A percentile compares a stretch with the other conserved stretches of the same genome.
These are phyloP conservation scores for Batillaria attramentaria DNA, from an alignment of 1,140 invertebrate genomes.

Conservation along the genomic window DNA sequence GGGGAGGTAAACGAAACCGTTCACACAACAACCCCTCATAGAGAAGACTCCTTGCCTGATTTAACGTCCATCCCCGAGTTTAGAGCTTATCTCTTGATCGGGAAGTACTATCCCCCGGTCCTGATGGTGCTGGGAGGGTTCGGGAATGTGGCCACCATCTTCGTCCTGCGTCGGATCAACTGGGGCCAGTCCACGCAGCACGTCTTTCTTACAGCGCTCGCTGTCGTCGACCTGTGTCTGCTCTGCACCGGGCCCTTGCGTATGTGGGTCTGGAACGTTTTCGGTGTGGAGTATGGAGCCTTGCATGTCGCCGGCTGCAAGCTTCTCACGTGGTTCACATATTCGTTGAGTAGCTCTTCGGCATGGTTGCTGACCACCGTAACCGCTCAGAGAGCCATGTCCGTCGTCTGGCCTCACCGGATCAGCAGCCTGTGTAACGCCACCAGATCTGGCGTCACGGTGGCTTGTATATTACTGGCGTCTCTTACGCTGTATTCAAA, in stretches of 20 bases:
- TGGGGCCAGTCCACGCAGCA: neutral
- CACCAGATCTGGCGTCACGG: too few species aligned
- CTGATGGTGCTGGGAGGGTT: constrained; percentile 1
- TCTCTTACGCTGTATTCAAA: too few species aligned
- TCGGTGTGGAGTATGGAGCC: neutral
- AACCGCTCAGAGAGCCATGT: neutral
- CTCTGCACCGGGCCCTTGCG: neutral
- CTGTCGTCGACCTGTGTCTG: neutral
- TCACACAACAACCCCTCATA: too few species aligned
- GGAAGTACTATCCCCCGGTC: too few species aligned
- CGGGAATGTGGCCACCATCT: constrained; percentile 5
- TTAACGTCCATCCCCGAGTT: too few species aligned
- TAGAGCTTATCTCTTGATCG: too few species aligned
- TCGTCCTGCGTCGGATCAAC: constrained; percentile 1
- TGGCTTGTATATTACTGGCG: too few species aligned
- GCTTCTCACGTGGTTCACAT: neutral
- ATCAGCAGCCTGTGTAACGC: neutral
- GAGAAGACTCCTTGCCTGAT: too few species aligned
- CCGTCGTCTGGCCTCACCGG: neutral
- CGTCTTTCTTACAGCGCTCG: constrained; percentile 1
- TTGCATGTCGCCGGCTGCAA: neutral
- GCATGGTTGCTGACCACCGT: neutral
- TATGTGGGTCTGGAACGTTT: neutral
- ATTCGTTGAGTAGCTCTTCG: neutral
- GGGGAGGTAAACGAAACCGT: too few species aligned